Base-by-base conservation (phyloP, 1,140 invertebrate genomes). In the Gryon sp. region DNA sequence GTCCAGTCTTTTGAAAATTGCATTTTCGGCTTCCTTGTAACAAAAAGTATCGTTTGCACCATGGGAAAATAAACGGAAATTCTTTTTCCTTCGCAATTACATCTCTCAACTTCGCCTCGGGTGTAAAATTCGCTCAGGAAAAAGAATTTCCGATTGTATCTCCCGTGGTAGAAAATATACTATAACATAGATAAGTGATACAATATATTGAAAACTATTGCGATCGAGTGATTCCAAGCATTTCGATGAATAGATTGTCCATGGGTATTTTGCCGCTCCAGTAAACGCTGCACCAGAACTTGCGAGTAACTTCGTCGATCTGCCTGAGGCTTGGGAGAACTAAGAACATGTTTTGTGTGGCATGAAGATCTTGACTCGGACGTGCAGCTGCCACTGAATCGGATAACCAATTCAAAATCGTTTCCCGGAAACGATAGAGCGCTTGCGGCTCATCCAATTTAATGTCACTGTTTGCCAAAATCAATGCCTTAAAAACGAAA, bases 211-310 rank as follows among this genome's bases (percentile, higher is more conserved):
- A n/a, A 24, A 24, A 24, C 7, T 24, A 24, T 24, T 24, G 22
- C 22, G 7, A 24, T 24, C 22, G 22, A 4, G 4, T 34, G 6
- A 34, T 34, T 12, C 11, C 97, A 46, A 99, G 90, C 97, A 99
- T 99, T 90, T 99, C 97, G 18, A 98, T 91, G 87, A 99, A 98
- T 5, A 99, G 91, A 89, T 99, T 99, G 90, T 99, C 98, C 96
- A 99, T 97, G 43, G 93, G 93, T 45, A 97, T 95, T 82, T 94
- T 94, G 11, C 95, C 94, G 72, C 96, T 96, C 80, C 94, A 93
- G 79, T 97, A 95, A 9, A 98, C 92, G 79, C 90, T 92, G 2
- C 93, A 92, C 98, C 98, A 99, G 87, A 97, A 98, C 78, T 93
- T 92, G 41, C 97, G 91, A 41, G 98, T 92, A 14, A 96, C 92